These are phyloP conservation scores for Schizopygopsis malacanthus DNA, from an alignment of 2,797 vertebrate genomes.

Conservation along the genomic window DNA sequence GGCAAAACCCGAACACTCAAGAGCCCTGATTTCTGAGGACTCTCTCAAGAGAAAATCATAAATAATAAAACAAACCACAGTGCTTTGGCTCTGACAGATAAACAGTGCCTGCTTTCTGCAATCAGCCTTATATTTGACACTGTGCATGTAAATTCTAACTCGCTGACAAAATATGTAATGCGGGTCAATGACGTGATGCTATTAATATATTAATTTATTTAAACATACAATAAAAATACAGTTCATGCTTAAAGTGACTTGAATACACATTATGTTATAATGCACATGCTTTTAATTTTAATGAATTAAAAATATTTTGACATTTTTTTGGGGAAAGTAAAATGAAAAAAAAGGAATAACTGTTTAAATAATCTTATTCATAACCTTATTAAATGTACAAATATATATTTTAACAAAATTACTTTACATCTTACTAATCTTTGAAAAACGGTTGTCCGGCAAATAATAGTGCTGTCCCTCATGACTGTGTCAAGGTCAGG, in stretches of 20 bases:
- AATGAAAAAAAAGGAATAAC: too few species aligned
- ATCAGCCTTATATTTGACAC: slow-evolving; percentile 20
- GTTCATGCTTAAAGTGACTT: neutral
- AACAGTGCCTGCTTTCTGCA: slow-evolving; percentile 6
- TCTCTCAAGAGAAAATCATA: slow-evolving; percentile 37
- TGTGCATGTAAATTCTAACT: slow-evolving; percentile 5
- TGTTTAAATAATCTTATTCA: too few species aligned
- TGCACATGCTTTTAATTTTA: neutral
- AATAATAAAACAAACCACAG: slow-evolving; percentile 32
- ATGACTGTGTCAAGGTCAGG: neutral
- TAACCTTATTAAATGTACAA: too few species aligned
- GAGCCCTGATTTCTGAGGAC: slow-evolving; percentile 30
- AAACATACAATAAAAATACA: neutral
- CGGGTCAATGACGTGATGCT: neutral
- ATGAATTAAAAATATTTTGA: neutral
- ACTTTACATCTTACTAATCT: neutral
- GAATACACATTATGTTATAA: neutral
- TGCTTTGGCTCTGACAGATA: slow-evolving; percentile 23
- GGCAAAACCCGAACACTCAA: slow-evolving; percentile 36
- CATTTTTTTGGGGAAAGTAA: neutral
- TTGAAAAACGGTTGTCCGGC: neutral
- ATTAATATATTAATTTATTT: neutral
- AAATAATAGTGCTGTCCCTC: neutral
- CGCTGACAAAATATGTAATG: slow-evolving; percentile 7
- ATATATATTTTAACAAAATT: neutral